Conservation (phyloP, 2,888 invertebrate species). For the Lasioglossum vierecki region DNA sequence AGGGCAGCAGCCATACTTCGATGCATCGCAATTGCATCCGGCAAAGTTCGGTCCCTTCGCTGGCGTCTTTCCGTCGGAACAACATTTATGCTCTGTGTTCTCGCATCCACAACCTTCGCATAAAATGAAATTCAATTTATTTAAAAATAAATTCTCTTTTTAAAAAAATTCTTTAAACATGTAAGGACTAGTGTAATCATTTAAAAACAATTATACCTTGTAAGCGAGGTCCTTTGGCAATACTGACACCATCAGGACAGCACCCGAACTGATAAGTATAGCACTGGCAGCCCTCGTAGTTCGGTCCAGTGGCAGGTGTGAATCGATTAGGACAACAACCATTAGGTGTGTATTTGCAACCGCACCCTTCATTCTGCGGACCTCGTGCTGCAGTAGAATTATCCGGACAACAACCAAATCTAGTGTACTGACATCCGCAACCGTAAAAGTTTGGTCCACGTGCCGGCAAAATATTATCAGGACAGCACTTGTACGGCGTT, state of each 20-base stretch:
- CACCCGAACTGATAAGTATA: slow-evolving; percentile 95
- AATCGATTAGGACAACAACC: slow-evolving; percentile 95
- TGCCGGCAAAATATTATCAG: slow-evolving; percentile 93
- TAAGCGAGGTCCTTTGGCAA: slow-evolving; percentile 89
- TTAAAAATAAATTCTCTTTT: too few relatives aligned
- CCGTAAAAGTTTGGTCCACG: slow-evolving; percentile 90
- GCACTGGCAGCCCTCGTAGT: slow-evolving; percentile 93
- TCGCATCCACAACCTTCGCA: slow-evolving; percentile 90
- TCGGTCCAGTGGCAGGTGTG: slow-evolving; percentile 91
- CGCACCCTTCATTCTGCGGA: slow-evolving; percentile 91
- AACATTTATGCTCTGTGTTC: slow-evolving; percentile 92
- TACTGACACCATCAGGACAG: slow-evolving; percentile 92
- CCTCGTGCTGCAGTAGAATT: slow-evolving; percentile 92
- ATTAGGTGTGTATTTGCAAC: slow-evolving; percentile 89
- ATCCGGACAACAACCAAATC: slow-evolving; percentile 95
- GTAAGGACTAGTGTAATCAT: neutral
- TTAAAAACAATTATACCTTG: slow-evolving; percentile 85
- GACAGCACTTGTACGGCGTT: slow-evolving; percentile 93
- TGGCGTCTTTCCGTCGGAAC: slow-evolving; percentile 92
- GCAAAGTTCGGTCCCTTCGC: slow-evolving; percentile 90
- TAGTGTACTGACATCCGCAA: slow-evolving; percentile 91
- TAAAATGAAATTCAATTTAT: too few relatives aligned
- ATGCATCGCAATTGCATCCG: slow-evolving; percentile 93
- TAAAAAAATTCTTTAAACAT: neutral
- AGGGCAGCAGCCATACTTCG: slow-evolving; percentile 93